Evolutionary conservation across 2,888 invertebrate genomes (phyloP), one percentile per base, ranked within the genome.

Genomic region (Shargacucullia verbasci): DNA sequence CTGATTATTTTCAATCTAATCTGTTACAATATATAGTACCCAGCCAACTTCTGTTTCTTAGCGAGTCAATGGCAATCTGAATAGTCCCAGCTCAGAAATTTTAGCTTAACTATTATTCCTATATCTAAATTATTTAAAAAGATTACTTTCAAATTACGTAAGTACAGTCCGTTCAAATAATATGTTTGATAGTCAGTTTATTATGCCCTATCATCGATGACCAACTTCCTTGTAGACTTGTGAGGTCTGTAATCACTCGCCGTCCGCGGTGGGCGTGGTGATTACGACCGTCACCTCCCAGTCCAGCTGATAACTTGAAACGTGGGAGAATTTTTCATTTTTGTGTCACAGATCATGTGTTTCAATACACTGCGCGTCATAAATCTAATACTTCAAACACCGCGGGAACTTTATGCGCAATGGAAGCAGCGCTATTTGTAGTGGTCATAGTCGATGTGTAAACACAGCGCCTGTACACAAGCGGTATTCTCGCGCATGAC

Each of bases 401-500:
- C 43, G 62, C 55, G 65, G 59, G 64, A 15, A 55, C 49, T 71
- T 60, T 35, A 54, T 63, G 60, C 69, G 76, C 67, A 76, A 76
- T 78, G 75, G 71, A 74, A 63, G 69, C 53, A 48, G 68, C 59
- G 49, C 34, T 70, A 70, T 65, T 64, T 53, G 73, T 61, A 63
- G 59, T 57, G 63, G 71, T 63, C 71, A 75, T 49, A 59, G 61
- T 54, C 55, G 41, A 45, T 66, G 69, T 73, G 80, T 80, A 76
- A 73, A 78, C 76, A 80, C 72, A 66, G 74, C 64, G 73, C 59
- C 68, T 52, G 61, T 76, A 68, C 71, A 75, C 73, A 76, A 74
- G 78, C 76, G 73, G 81, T 76, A 71, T 76, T 81, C 79, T 79
- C 85, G 84, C 85, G 84, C 82, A 83, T 87, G 90, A 90, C 91